Evolutionary conservation across 1,140 invertebrate species (phyloP).

Genomic region (Bursaphelenchus mucronatus): DNA sequence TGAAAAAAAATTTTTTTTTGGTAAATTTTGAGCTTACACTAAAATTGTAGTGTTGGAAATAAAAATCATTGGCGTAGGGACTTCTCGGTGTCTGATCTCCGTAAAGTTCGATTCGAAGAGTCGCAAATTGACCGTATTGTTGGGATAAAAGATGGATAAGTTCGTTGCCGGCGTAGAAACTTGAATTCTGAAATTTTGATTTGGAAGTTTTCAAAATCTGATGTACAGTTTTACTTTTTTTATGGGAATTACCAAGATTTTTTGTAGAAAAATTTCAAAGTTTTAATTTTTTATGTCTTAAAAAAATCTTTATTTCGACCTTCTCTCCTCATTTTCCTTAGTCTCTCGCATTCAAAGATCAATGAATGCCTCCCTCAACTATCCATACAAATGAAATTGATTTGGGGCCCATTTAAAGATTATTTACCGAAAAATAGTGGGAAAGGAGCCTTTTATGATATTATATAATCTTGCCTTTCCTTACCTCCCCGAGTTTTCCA

Average conservation of each 20-base stretch:
- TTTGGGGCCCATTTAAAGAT: no score
- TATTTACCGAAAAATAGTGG: neutral
- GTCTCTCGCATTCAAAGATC: no score
- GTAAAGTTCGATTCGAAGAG: slow-evolving; percentile 28
- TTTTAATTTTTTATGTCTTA: no score
- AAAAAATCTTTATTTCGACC: no score
- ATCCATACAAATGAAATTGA: no score
- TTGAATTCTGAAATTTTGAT: neutral
- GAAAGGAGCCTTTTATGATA: no score
- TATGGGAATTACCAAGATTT: no score
- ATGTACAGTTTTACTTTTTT: no score
- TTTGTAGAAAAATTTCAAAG: no score
- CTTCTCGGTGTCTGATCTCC: slow-evolving; percentile 25
- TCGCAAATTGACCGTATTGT: slow-evolving; percentile 17
- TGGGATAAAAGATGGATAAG: slow-evolving; percentile 18
- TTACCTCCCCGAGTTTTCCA: slow-evolving; percentile 13
- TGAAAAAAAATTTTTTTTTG: slow-evolving; percentile 5
- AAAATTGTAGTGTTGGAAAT: slow-evolving; percentile 22
- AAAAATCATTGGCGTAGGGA: slow-evolving; percentile 18
- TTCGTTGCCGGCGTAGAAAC: slow-evolving; percentile 28
- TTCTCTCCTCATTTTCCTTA: no score
- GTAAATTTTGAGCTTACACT: slow-evolving; percentile 3
- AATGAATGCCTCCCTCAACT: no score
- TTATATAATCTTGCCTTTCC: neutral
- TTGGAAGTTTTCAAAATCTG: no score